A percentile compares a stretch with the other conserved stretches of the same genome.
These are phyloP conservation scores for Dicyrtoma fusca DNA, from an alignment of 2,888 invertebrate genomes.

Conservation along the genomic window DNA sequence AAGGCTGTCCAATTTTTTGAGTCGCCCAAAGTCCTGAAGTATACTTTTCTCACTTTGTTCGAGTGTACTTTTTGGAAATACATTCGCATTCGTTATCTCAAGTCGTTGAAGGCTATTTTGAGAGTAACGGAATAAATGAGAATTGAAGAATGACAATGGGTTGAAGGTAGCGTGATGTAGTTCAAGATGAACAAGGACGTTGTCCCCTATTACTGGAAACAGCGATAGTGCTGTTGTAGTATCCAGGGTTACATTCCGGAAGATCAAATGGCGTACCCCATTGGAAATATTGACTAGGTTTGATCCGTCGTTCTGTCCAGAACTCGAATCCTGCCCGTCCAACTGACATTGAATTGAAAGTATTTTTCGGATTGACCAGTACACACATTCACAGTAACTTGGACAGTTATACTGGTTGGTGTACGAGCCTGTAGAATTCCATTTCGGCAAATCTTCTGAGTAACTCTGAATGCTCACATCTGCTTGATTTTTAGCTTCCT, in stretches of 20 bases:
- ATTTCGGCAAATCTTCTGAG: no score
- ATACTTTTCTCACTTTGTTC: neutral
- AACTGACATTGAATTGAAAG: no score
- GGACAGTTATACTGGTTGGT: no score
- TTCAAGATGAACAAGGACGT: constrained; percentile 44
- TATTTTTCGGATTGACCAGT: no score
- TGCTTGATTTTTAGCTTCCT: no score
- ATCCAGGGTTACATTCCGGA: neutral
- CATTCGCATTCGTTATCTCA: constrained; percentile 28
- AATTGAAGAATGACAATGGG: constrained; percentile 46
- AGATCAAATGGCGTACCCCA: constrained; percentile 18
- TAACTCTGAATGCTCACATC: no score
- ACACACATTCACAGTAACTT: no score
- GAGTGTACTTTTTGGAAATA: neutral
- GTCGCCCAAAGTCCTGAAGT: constrained; percentile 35
- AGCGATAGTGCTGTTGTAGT: constrained; percentile 10
- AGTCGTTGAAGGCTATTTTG: constrained; percentile 41
- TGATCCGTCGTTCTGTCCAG: no score
- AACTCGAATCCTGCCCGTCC: no score
- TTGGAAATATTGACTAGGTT: neutral
- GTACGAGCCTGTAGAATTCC: no score
- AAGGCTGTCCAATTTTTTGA: constrained; percentile 51
- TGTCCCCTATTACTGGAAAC: constrained; percentile 32
- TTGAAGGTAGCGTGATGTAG: constrained; percentile 45
- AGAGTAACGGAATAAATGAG: constrained; percentile 39